Evolutionary conservation across 2,888 invertebrate species (phyloP).

Genomic region (Automeris io): DNA sequence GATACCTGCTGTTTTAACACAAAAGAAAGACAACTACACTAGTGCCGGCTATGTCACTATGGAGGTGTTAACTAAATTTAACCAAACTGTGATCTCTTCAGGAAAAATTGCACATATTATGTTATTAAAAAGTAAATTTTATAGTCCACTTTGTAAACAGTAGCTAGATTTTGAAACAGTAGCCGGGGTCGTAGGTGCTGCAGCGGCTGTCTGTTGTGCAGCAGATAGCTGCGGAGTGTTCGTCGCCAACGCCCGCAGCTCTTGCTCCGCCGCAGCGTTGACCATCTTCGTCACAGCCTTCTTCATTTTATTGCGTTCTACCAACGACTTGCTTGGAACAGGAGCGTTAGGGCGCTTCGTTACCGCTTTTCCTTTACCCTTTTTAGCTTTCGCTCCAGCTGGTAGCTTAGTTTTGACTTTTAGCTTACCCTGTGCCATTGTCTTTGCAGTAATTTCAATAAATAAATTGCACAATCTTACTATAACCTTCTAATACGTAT

Average conservation of each 20-base stretch:
- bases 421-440: slow-evolving; percentile 83
- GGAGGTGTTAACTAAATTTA: too few relatives aligned
- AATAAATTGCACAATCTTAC: too few relatives aligned
- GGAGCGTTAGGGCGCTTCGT: slow-evolving; percentile 81
- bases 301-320: slow-evolving; percentile 80
- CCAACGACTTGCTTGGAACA: slow-evolving; percentile 77
- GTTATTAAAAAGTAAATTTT: too few relatives aligned
- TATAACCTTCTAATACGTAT: not conserved
- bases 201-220: slow-evolving; percentile 59
- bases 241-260: slow-evolving; percentile 77
- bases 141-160: too few relatives aligned
- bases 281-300: slow-evolving; percentile 81
- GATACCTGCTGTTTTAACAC: too few relatives aligned
- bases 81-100: too few relatives aligned
- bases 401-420: slow-evolving; percentile 81
- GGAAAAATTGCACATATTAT: too few relatives aligned
- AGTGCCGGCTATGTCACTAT: too few relatives aligned
- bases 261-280: slow-evolving; percentile 82
- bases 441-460: too few relatives aligned
- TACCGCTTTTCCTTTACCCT: slow-evolving; percentile 68
- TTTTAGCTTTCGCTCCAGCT: slow-evolving; percentile 70
- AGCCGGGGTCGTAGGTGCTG: slow-evolving; percentile 60
- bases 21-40: too few relatives aligned
- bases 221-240: slow-evolving; percentile 70
- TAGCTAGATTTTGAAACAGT: slow-evolving; percentile 20